Base-by-base conservation (phyloP, 2,888 invertebrate genomes). In the Rhamnusium bicolor region DNA sequence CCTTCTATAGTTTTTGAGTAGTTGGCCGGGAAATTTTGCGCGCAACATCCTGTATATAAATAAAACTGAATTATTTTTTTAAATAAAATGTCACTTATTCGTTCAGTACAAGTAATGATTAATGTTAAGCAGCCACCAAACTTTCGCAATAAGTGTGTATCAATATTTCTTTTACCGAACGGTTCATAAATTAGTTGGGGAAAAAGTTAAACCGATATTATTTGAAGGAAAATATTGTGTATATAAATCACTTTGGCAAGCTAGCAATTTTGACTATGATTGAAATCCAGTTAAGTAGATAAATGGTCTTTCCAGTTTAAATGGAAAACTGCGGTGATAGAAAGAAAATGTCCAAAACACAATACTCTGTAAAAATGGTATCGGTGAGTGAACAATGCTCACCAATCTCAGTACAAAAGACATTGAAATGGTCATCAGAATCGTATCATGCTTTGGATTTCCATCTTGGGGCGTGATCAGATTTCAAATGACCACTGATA, bases 281-380 rank as follows among this genome's bases (percentile, higher is more conserved):
- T 84, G 84, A 85, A 84, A 84, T 79, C 82, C 80, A 80, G 83
- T 84, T 85, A 85, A 82, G 82, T 84, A 83, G 84, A 85, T 84
- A 84, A 85, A 84, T 84, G 84, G 82, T 81, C 81, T 79, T 80
- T 82, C 67, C 62, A 46, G 62, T 51, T 63, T 49, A 68, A 74
- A 77, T 72, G 69, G 74, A 67, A 72, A 72, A 65, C 51, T 60
- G 66, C 68, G 58, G 60, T 16, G 67, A 68, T 60, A 21, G 69
- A 66, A 67, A 70, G 72, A 69, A 70, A 72, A 78, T 69, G 73
- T 74, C 75, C 69, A 49, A 66, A 73, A 49, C 76, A 78, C 78
- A 84, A 84, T 84, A 73, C 82, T 73, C 76, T 75, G 71, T 79
- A 82, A 80, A 84, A 82, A 82, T 81, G 79, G 65, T 49, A 61